A percentile compares a stretch with the other conserved stretches of the same genome.
These are phyloP conservation scores for Pipa parva DNA, from an alignment of 2,113 vertebrate species.

Conservation along the genomic window DNA sequence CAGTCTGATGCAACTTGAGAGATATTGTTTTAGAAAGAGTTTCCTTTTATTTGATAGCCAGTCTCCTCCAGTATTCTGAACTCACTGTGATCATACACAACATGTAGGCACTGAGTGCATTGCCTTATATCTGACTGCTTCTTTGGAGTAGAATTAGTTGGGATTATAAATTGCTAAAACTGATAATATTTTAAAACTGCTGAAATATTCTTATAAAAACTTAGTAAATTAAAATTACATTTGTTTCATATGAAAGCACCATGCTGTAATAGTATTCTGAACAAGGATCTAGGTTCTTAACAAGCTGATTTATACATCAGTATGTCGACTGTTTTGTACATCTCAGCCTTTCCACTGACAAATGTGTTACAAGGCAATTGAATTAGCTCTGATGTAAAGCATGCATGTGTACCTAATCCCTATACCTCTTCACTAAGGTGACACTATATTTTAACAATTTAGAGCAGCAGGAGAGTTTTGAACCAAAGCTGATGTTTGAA, in stretches of 20 bases:
- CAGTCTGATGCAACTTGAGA: too few relatives aligned
- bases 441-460: conserved; percentile 2
- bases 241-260: conserved; percentile 2
- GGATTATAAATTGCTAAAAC: too few relatives aligned
- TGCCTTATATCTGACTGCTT: too few relatives aligned
- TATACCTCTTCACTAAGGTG: neutral
- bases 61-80: too few relatives aligned
- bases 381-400: neutral
- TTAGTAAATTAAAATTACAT: neutral
- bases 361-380: neutral
- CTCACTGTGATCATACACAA: too few relatives aligned
- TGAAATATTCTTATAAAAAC: too few relatives aligned
- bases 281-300: conserved; percentile 1
- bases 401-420: neutral
- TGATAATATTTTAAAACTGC: too few relatives aligned
- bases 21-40: too few relatives aligned
- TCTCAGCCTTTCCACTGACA: neutral
- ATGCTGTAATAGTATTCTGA: neutral
- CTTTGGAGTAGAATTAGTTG: too few relatives aligned
- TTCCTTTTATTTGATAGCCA: too few relatives aligned
- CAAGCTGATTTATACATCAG: conserved; percentile 13
- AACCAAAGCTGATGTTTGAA: neutral
- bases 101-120: too few relatives aligned
- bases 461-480: neutral
- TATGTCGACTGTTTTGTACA: neutral